Percentiles rank a stretch among this genome's conserved stretches.
Conservation (phyloP, 2,888 invertebrate species). For the Merodon equestris region DNA sequence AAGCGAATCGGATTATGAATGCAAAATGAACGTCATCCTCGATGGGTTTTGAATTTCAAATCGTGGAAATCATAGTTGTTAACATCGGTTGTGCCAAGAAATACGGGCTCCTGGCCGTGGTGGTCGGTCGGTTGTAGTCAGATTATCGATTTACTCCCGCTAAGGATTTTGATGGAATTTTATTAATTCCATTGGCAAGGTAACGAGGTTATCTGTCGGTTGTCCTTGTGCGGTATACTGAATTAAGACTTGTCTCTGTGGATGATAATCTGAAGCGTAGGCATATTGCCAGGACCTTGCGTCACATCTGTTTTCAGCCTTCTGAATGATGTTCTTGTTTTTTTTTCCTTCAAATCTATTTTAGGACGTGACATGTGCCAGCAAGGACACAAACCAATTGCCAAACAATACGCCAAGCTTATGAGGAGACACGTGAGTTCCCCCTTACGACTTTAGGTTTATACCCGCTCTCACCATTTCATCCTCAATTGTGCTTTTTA, state of each 20-base stretch:
- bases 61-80: slow-evolving; percentile 59
- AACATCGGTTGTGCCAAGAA: slow-evolving; percentile 8
- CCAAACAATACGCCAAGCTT: slow-evolving; percentile 11
- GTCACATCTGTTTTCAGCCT: no score
- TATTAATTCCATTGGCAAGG: slow-evolving; percentile 49
- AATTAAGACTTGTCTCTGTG: neutral
- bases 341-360: no score
- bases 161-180: slow-evolving; percentile 46
- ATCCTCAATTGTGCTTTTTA: neutral
- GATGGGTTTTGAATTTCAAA: slow-evolving; percentile 65
- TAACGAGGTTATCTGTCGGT: slow-evolving; percentile 31
- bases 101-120: no score
- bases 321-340: no score
- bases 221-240: no score
- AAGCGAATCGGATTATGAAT: slow-evolving; percentile 58
- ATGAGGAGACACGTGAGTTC: slow-evolving; percentile 22
- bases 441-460: no score
- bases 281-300: neutral
- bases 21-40: slow-evolving; percentile 58
- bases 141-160: slow-evolving; percentile 55
- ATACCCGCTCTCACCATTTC: slow-evolving; percentile 21
- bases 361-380: no score
- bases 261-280: slow-evolving; percentile 5
- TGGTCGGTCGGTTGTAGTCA: slow-evolving; percentile 4
- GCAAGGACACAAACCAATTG: slow-evolving; percentile 24